Evolutionary conservation across 2,113 vertebrate species (phyloP), one percentile per base, ranked within the genome.

Genomic region (Scomber japonicus): DNA sequence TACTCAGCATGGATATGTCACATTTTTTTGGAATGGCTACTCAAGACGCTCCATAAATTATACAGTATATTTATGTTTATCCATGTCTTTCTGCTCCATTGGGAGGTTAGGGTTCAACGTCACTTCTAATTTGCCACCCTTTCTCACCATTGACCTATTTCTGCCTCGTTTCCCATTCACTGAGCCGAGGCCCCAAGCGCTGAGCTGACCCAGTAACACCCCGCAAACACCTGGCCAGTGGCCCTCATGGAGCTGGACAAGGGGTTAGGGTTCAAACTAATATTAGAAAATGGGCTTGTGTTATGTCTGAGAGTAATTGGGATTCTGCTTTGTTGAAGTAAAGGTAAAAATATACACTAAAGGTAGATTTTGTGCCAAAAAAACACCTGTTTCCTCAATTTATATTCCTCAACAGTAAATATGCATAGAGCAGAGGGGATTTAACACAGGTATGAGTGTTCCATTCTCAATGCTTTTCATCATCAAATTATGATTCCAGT

Each of bases 131-230:
- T 89, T 87, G 76, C 75, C 63, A 63, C 78, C 75, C 64, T 64
- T 69, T 81, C 57, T 85, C 56, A 50, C 78, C 55, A 14, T 57
- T 81, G 87, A 88, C 86, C 91, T 80, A 90, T 88, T 92, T 92
- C 71, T 80, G 73, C 77, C 62, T 78, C 2, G 69, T 64, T 75
- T 88, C 67, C 27, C 59, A 68, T 45, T 76, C 62, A 40, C 17
- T 59, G 21, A 21, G 78, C 79, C 12, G n/a, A 31, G 13, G 50
- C 86, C 84, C 12, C 62, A 59, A 86, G 89, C 62, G 0, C 30
- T 12, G 2, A 0, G 35, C 57, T 77, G 89, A 89, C 89, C 86
- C 80, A 88, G 49, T 89, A 89, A 88, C 84, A 87, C 55, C 59
- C 16, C 27, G 27, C 61, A 75, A 82, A 82, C 89, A 89, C 84